Base-by-base conservation (phyloP, 2,888 invertebrate genomes). In the Sinelater perroti region DNA sequence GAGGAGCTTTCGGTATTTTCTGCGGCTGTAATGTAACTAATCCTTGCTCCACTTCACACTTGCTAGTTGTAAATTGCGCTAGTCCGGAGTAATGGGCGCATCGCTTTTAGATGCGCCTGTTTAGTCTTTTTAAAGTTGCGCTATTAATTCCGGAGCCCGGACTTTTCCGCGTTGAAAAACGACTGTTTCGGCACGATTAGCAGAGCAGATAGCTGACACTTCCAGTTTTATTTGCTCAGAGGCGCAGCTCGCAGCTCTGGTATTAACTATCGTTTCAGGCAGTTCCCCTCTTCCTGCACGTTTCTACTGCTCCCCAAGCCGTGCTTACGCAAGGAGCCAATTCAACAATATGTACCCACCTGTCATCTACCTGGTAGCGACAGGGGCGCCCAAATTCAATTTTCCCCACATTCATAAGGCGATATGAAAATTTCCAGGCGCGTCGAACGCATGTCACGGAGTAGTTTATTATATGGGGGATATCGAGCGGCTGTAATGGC, bases 161-260 rank as follows among this genome's bases (percentile, higher is more conserved):
- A 13, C 14, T 40, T 20, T 40, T 24, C 13, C 11, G 24, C 24
- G 20, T 53, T n/a, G 38, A 53, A 45, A 53, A 44, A 45, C 44
- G 33, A 31, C 30, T 13, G 26, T 35, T 28, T 53, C 18, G 36
- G 36, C 42, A 45, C 44, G 45, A 45, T 53, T 53, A 53, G 44
- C 17, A 20, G 36, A 53, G 46, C 45, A 53, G 45, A 53, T 53
- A 45, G 53, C 53, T 28, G 44, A 53, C 53, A 53, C 53, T 53
- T 28, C 33, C 21, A 50, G 36, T 45, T 53, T 53, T 53, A 53
- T 53, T 53, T 53, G 53, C 53, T 26, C 46, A 35, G 20, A 44
- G 36, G 30, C 45, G 53, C 46, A 45, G 21, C 44, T 33, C 36
- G 36, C n/a, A n/a, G n/a, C n/a, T n/a, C n/a, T n/a, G n/a, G n/a